Conservation (phyloP, 1,140 invertebrate species). For the Euglossa dilemma region DNA sequence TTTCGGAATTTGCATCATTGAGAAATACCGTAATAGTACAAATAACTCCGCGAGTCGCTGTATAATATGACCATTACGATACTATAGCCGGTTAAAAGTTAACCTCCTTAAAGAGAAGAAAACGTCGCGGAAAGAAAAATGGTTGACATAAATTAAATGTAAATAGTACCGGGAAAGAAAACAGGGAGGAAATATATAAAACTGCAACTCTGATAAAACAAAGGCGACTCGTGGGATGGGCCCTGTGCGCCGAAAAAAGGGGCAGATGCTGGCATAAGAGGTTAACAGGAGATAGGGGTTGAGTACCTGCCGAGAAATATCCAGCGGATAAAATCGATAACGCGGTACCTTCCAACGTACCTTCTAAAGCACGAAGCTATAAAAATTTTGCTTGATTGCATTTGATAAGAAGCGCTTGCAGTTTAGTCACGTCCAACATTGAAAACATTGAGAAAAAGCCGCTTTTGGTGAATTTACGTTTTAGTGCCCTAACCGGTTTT, state of each 20-base stretch:
- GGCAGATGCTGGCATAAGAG: constrained; percentile 33
- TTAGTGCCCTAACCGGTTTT: not conserved
- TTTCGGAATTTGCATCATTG: too few relatives aligned
- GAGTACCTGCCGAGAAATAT: constrained; percentile 60
- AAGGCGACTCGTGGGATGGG: constrained; percentile 55
- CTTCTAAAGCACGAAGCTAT: constrained; percentile 37
- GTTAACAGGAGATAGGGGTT: constrained; percentile 17
- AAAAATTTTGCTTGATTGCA: constrained; percentile 52
- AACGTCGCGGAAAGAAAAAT: not conserved
- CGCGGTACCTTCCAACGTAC: constrained; percentile 45
- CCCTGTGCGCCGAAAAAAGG: constrained; percentile 52
- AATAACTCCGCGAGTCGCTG: too few relatives aligned
- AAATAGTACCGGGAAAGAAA: not conserved
- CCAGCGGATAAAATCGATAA: constrained; percentile 62
- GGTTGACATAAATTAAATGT: not conserved
- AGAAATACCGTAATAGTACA: too few relatives aligned
- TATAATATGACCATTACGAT: too few relatives aligned
- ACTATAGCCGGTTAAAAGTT: too few relatives aligned
- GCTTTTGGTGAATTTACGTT: not conserved
- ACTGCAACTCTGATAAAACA: constrained; percentile 32
- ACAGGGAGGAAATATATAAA: not conserved
- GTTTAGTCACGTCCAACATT: not conserved
- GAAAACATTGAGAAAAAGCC: not conserved
- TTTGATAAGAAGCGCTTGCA: not conserved
- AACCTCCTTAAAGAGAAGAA: not conserved